phyloP scores from a whole-genome alignment of 2,113 vertebrate genomes.

The Phaethornis superciliosus region DNA sequence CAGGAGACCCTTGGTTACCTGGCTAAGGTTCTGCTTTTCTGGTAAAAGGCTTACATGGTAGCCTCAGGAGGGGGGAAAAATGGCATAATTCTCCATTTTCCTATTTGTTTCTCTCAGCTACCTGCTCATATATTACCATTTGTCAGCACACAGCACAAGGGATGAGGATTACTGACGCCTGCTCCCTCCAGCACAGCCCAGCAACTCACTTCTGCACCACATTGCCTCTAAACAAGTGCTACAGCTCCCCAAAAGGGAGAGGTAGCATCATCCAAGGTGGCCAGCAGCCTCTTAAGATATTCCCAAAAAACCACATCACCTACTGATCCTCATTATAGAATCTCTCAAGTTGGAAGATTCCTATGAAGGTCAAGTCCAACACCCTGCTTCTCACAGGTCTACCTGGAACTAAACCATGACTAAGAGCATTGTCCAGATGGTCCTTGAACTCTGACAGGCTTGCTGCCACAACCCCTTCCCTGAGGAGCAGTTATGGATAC shows the following conservation, averaged over 20 bases:
- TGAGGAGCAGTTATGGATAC: accelerated
- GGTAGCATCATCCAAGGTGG: background rate
- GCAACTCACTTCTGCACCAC: background rate
- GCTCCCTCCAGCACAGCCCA: background rate
- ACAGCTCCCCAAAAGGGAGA: background rate
- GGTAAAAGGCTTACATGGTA: accelerated
- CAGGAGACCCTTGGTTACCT: accelerated
- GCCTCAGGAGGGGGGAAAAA: accelerated
- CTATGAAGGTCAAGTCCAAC: background rate
- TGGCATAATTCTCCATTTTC: background rate
- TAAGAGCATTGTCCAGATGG: background rate
- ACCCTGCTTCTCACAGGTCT: background rate
- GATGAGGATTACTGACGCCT: background rate
- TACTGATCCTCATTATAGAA: background rate
- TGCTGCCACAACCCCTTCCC: background rate
- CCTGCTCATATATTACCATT: background rate
- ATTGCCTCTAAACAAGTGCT: background rate
- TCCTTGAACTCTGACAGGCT: background rate
- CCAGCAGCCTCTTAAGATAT: accelerated
- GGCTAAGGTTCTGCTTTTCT: background rate
- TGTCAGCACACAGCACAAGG: background rate
- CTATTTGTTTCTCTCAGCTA: background rate
- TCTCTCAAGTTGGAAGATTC: background rate
- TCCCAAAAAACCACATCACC: background rate
- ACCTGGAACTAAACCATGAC: background rate